Conservation (phyloP, 2,888 invertebrate genomes). For the Ypsolopha sequella region DNA sequence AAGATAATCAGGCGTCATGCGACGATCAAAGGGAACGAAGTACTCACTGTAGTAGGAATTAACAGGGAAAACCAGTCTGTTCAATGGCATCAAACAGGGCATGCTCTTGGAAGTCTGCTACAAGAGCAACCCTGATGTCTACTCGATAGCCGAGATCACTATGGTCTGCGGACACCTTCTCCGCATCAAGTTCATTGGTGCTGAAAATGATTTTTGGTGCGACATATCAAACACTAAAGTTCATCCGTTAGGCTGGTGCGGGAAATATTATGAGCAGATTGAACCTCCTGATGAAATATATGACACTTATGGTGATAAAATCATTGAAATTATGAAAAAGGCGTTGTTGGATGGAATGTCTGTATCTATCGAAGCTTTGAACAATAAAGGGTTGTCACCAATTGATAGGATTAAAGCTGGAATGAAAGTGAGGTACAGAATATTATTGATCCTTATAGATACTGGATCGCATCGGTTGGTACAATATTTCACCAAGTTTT, state of each 20-base stretch:
- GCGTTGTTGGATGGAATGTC: constrained; percentile 62
- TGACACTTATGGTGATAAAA: constrained; percentile 60
- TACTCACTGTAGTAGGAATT: too few species aligned
- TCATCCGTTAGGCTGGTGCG: constrained; percentile 76
- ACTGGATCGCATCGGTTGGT: not conserved
- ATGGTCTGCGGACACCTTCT: constrained; percentile 80
- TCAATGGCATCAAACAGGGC: constrained; percentile 76
- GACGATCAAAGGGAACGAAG: too few species aligned
- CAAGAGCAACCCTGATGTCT: constrained; percentile 64
- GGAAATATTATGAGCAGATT: constrained; percentile 64
- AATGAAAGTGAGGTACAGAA: constrained; percentile 82
- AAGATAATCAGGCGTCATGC: too few species aligned
- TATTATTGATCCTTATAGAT: constrained; percentile 59
- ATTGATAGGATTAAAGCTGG: constrained; percentile 75
- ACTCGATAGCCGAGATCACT: constrained; percentile 79
- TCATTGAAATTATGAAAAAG: constrained; percentile 64
- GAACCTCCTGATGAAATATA: constrained; percentile 70
- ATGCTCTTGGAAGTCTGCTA: constrained; percentile 79
- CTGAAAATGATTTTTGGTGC: constrained; percentile 77
- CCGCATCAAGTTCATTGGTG: constrained; percentile 66
- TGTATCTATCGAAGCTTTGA: constrained; percentile 66
- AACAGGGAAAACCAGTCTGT: constrained; percentile 74
- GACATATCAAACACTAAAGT: constrained; percentile 75
- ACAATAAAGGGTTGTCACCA: constrained; percentile 70
- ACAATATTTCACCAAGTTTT: not conserved